These are phyloP conservation scores for Chromis chromis DNA, from an alignment of 2,797 vertebrate genomes.

Conservation along the genomic window DNA sequence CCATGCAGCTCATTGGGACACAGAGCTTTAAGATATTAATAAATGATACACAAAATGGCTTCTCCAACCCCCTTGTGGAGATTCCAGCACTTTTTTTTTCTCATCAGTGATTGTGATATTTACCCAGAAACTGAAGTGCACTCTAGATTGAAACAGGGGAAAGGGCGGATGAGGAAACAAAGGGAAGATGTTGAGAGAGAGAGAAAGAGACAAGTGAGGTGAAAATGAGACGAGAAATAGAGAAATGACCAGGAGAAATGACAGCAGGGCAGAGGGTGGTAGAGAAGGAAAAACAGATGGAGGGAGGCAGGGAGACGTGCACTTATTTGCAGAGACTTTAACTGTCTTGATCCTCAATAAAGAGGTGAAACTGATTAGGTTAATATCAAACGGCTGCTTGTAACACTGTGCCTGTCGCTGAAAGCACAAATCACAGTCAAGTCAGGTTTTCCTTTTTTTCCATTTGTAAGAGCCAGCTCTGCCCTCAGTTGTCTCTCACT, in stretches of 20 bases:
- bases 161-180: constrained; percentile 33
- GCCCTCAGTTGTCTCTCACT: constrained; percentile 62
- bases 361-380: constrained; percentile 81
- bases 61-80: constrained; percentile 72
- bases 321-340: constrained; percentile 79
- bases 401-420: constrained; percentile 60
- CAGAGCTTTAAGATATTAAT: constrained; percentile 59
- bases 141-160: constrained; percentile 56
- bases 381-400: constrained; percentile 77
- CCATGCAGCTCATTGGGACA: constrained; percentile 34
- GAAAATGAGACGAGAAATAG: constrained; percentile 37
- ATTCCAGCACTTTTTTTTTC: constrained; percentile 73
- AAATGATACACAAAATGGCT: constrained; percentile 83
- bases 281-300: constrained; percentile 45
- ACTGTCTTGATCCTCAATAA: constrained; percentile 75
- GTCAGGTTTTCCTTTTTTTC: constrained; percentile 61
- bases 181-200: constrained; percentile 12
- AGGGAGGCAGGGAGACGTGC: constrained; percentile 52
- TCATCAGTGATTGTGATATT: constrained; percentile 81
- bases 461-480: constrained; percentile 64
- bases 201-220: constrained; percentile 16
- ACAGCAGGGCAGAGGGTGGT: constrained; percentile 46
- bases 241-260: constrained; percentile 40
- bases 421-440: constrained; percentile 74
- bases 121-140: constrained; percentile 76